Conservation (phyloP, 2,888 invertebrate species). For the Melolontha melolontha region DNA sequence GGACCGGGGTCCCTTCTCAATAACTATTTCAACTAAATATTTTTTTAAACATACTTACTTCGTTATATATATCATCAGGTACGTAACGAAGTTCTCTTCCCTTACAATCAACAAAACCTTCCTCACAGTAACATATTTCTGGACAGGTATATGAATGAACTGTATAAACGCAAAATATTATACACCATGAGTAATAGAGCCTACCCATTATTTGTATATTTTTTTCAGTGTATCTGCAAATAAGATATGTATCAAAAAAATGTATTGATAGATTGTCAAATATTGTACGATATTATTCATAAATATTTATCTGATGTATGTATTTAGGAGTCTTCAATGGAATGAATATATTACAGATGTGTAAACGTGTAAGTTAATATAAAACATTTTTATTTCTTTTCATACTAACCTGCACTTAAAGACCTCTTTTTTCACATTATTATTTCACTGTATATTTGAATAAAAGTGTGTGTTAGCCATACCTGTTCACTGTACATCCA, state of each 20-base stretch:
- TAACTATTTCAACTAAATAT: neutral
- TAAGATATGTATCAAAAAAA: constrained; percentile 9
- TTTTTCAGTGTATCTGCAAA: constrained; percentile 37
- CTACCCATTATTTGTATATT: constrained; percentile 34
- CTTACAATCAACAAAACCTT: constrained; percentile 45
- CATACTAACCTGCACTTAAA: constrained; percentile 22
- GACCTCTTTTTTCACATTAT: constrained; percentile 33
- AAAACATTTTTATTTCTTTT: neutral
- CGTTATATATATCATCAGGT: constrained; percentile 62
- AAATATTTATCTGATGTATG: neutral
- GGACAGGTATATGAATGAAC: constrained; percentile 48
- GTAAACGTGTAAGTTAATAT: neutral
- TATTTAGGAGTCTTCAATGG: neutral
- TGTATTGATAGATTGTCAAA: constrained; percentile 13
- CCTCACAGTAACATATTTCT: constrained; percentile 43
- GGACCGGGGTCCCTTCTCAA: too few relatives aligned
- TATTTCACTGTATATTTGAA: constrained; percentile 34
- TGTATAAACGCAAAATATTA: constrained; percentile 21
- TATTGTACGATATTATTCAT: constrained; percentile 1
- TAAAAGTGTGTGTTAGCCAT: constrained; percentile 24
- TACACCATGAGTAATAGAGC: constrained; percentile 39
- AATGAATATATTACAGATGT: neutral
- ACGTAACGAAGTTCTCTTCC: constrained; percentile 60
- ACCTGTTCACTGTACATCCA: constrained; percentile 29
- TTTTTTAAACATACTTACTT: constrained; percentile 60